A percentile compares a stretch with the other conserved stretches of the same genome.
These are phyloP conservation scores for Marmota monax DNA, from an alignment of 2,113 vertebrate genomes.

Conservation along the genomic window DNA sequence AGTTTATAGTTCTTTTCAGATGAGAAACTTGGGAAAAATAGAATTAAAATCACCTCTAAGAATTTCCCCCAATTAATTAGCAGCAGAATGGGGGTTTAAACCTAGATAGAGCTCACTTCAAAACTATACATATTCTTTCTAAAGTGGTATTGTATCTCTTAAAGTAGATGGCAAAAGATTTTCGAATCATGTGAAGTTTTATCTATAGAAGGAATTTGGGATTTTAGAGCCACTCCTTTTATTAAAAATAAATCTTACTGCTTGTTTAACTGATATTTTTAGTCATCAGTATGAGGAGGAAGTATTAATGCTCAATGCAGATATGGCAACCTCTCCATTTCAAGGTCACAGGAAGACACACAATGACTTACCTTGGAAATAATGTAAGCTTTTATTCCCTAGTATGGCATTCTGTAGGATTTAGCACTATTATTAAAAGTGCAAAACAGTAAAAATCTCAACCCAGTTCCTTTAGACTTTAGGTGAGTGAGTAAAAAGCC, in stretches of 20 bases:
- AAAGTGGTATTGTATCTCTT: background rate
- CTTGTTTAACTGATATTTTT: background rate
- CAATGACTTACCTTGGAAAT: background rate
- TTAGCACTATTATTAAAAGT: background rate
- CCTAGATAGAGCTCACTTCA: background rate
- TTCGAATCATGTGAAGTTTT: background rate
- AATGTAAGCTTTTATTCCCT: background rate
- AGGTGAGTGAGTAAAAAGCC: background rate
- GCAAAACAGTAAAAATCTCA: background rate
- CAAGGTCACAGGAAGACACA: background rate
- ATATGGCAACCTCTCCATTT: background rate
- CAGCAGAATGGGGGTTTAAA: background rate
- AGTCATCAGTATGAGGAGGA: background rate
- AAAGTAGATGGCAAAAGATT: background rate
- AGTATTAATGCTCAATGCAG: background rate
- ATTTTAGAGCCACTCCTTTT: background rate
- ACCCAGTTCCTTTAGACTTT: background rate
- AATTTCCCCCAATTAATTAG: background rate
- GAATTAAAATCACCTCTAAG: background rate
- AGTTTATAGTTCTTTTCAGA: constrained; percentile 8
- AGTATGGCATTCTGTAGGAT: background rate
- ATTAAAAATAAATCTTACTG: constrained; percentile 38
- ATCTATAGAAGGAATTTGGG: background rate
- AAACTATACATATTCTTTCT: background rate
- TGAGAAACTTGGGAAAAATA: background rate